phyloP scores from a whole-genome alignment of 1,140 invertebrate species.

The Zaprionus ghesquierei region DNA sequence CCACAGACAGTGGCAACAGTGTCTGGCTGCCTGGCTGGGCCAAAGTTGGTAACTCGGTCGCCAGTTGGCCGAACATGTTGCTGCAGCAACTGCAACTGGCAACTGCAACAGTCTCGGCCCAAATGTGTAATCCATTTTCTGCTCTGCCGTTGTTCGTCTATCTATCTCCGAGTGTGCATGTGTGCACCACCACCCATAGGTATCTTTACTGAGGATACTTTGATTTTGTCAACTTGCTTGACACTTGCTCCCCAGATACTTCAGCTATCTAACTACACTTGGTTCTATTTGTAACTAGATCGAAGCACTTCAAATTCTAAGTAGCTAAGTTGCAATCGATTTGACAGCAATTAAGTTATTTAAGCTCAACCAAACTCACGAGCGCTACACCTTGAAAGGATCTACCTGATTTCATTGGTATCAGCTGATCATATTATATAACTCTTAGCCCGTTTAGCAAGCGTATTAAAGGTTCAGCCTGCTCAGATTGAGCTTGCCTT shows the following conservation, averaged over 20 bases:
- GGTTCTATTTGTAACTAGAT: neutral
- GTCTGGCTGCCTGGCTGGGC: constrained; percentile 43
- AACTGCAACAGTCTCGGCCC: constrained; percentile 45
- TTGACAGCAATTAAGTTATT: neutral
- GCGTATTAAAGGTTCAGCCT: neutral
- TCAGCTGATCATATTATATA: neutral
- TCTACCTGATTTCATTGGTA: neutral
- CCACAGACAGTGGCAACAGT: constrained; percentile 26
- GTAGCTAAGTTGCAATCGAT: neutral
- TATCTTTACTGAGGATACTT: neutral
- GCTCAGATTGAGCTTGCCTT: neutral
- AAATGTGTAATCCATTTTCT: constrained; percentile 77
- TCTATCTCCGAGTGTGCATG: neutral
- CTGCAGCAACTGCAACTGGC: neutral
- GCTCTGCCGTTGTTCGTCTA: constrained; percentile 16
- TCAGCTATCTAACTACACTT: neutral
- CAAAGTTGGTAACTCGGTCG: constrained; percentile 58
- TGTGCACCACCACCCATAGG: neutral
- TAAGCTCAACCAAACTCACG: no score
- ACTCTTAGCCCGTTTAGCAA: neutral
- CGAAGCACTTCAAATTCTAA: neutral
- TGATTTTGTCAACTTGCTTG: constrained; percentile 2
- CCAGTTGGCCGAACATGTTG: constrained; percentile 18
- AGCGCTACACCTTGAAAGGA: no score
- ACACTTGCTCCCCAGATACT: neutral